These are phyloP conservation scores for Penelope pileata DNA, from an alignment of 2,113 vertebrate species.

Conservation along the genomic window DNA sequence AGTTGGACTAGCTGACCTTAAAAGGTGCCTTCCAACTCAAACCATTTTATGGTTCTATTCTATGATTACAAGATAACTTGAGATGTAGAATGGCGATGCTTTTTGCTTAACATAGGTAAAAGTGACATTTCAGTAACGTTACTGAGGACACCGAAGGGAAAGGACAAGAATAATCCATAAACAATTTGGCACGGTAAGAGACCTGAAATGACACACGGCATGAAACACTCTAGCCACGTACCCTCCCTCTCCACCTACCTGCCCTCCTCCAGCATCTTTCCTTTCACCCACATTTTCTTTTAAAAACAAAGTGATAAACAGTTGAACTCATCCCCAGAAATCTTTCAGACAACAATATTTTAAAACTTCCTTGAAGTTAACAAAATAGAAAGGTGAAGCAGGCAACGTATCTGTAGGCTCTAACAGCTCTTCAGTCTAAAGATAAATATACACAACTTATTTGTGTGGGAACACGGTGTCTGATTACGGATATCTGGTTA, in stretches of 20 bases:
- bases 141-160: background rate
- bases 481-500: background rate
- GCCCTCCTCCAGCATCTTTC: background rate
- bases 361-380: background rate
- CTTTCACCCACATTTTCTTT: background rate
- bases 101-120: background rate
- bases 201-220: rapidly evolving
- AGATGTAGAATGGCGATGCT: rapidly evolving
- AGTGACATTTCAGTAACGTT: background rate
- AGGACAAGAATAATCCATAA: background rate
- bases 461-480: background rate
- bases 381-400: background rate
- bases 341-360: background rate
- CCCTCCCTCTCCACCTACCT: background rate
- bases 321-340: background rate
- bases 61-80: rapidly evolving
- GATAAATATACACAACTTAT: background rate
- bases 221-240: background rate
- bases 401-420: background rate
- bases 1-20: too few species aligned
- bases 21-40: too few species aligned
- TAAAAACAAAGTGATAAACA: background rate
- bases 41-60: too few species aligned
- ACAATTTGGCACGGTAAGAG: background rate
- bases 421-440: background rate